phyloP scores from a whole-genome alignment of 2,797 vertebrate species.

The Anniella stebbinsi region DNA sequence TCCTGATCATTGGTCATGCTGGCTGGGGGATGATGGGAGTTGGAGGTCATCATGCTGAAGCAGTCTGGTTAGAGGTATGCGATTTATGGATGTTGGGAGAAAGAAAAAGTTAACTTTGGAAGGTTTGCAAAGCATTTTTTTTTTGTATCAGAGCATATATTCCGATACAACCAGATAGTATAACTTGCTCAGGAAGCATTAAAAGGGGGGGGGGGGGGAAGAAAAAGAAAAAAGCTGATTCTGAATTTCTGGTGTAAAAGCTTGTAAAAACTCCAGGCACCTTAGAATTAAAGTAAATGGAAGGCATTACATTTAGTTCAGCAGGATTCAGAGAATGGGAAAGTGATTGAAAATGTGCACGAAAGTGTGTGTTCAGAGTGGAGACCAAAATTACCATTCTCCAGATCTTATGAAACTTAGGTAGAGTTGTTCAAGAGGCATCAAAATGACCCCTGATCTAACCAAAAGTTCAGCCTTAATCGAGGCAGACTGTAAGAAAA shows the following conservation, averaged over 20 bases:
- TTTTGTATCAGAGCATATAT: slow-evolving; percentile 15
- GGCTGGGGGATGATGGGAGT: too few relatives aligned
- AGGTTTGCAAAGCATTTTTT: slow-evolving; percentile 8
- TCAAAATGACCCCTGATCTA: neutral
- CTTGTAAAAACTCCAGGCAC: slow-evolving; percentile 15
- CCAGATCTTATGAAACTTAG: slow-evolving; percentile 4
- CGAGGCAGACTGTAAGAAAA: slow-evolving; percentile 33
- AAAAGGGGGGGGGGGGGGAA: too few relatives aligned
- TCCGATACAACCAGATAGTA: slow-evolving; percentile 15
- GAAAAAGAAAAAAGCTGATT: neutral
- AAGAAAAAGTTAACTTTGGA: slow-evolving; percentile 25
- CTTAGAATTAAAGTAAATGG: slow-evolving; percentile 36
- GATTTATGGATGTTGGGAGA: neutral
- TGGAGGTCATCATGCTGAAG: too few relatives aligned
- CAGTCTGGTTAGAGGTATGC: neutral
- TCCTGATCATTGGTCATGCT: too few relatives aligned
- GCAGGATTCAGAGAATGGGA: neutral
- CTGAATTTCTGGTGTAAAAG: neutral
- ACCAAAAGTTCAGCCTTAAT: slow-evolving; percentile 43
- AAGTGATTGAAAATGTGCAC: neutral
- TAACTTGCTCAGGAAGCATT: slow-evolving; percentile 21
- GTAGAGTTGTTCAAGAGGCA: neutral
- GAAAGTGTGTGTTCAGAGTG: slow-evolving; percentile 24
- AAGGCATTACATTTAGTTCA: slow-evolving; percentile 5
- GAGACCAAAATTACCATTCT: slow-evolving; percentile 23